Conservation (phyloP, 1,140 invertebrate species). For the Stenopsyche tienmushanensis region DNA sequence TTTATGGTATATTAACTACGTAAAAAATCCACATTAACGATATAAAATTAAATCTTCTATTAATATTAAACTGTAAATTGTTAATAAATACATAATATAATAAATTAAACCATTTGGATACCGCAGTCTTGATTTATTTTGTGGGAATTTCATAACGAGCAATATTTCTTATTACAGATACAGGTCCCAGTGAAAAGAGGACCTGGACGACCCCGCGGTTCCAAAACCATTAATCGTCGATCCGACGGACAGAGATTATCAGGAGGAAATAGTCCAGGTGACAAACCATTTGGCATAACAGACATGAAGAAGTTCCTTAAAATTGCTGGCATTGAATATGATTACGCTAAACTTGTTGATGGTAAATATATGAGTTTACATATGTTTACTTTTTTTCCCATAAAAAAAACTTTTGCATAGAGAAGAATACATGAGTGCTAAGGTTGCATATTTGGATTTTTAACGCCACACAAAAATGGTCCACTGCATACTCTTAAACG, state of each 20-base stretch:
- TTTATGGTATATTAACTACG: too few species aligned
- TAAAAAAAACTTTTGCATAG: too few species aligned
- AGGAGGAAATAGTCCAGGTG: conserved; percentile 27
- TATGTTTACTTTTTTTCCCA: neutral
- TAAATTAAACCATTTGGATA: conserved; percentile 5
- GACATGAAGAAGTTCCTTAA: conserved; percentile 57
- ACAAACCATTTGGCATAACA: conserved; percentile 49
- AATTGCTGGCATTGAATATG: conserved; percentile 53
- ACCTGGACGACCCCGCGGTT: conserved; percentile 52
- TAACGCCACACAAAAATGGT: too few species aligned
- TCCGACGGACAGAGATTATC: conserved; percentile 36
- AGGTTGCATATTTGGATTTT: too few species aligned
- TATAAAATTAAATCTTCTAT: neutral
- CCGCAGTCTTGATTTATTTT: neutral
- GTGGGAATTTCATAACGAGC: too few species aligned
- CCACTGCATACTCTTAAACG: too few species aligned
- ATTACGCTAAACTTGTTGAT: conserved; percentile 54
- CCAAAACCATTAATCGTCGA: conserved; percentile 45
- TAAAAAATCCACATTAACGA: neutral
- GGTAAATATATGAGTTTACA: conserved; percentile 39
- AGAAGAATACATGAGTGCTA: too few species aligned
- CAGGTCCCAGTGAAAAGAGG: conserved; percentile 47
- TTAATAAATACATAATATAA: too few species aligned
- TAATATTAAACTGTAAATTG: neutral
- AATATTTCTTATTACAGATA: too few species aligned